Base-by-base conservation (phyloP, 35 echinoderm and acorn worm species). In the Diadema setosum region DNA sequence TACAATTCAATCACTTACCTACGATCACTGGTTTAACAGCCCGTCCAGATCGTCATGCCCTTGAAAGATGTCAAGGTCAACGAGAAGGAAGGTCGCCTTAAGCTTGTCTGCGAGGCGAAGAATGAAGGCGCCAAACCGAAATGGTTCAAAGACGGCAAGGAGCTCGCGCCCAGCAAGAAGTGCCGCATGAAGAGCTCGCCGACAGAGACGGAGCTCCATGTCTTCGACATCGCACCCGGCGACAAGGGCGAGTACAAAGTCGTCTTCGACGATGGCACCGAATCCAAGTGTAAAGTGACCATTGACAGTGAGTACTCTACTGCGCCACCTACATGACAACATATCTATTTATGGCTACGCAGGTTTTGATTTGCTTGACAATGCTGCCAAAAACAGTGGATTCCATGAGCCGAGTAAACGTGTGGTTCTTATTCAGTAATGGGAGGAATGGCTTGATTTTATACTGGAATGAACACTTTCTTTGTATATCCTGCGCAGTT, bases 111-210 rank as follows among this genome's bases (percentile, higher is more conserved):
- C 35, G 96, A 93, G 18, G 88, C 86, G 12, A 94, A 90, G 61
- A 78, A 81, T 25, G 80, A 89, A 23, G 92, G 89, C 3, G 42
- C 76, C 59, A 87, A 90, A 21, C 92, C 92, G 31, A 87, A 88
- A 32, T 99, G 96, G 96, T 94, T 75, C 82, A 99, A 99, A 74
- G 83, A 99, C 43, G 96, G 92, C 25, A 89, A 99, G 37, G 78
- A 75, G 27, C 85, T 99, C 18, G 57, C 58, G 26, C 64, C 93
- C 18, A 70, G 93, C 58, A 91, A 94, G 65, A 99, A 99, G 58
- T 95, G 91, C 48, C 81, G 90, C 18, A 92, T 94, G 57, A 83
- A 89, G 45, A 86, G 39, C n/a, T 49, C 76, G 16, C 45, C 67
- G 17, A 40, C 50, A 1, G 96, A 95, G 57, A 59, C 67, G 9